Percentiles rank a stretch among this genome's conserved stretches.
Conservation (phyloP, 2,797 vertebrate genomes). For the Alca torda region DNA sequence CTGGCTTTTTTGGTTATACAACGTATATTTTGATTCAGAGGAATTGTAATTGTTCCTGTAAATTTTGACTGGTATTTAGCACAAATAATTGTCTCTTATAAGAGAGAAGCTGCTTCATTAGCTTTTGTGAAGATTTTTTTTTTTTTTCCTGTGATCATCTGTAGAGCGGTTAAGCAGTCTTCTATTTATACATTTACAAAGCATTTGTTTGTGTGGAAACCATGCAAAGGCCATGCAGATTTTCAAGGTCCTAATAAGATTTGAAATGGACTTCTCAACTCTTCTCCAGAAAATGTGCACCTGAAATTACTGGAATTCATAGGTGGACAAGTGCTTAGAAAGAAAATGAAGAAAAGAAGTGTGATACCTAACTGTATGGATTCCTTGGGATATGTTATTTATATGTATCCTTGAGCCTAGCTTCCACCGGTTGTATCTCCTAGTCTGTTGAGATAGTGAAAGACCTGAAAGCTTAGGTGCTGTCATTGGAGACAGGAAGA, state of each 20-base stretch:
- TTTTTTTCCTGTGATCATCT: neutral
- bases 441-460: neutral
- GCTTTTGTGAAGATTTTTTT: neutral
- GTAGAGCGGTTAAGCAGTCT: neutral
- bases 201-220: neutral
- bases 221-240: neutral
- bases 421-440: neutral
- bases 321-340: neutral
- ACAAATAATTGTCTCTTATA: neutral
- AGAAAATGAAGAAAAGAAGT: neutral
- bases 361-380: neutral
- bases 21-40: neutral
- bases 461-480: neutral
- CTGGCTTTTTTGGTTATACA: neutral
- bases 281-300: neutral
- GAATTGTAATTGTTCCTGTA: neutral
- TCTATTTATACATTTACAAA: neutral
- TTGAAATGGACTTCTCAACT: neutral
- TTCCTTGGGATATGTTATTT: neutral
- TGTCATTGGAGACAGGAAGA: neutral
- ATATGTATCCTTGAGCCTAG: neutral
- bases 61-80: neutral
- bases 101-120: neutral
- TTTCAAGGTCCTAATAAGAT: neutral
- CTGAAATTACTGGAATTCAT: neutral